Percentiles rank a stretch among this genome's conserved stretches.
Conservation (phyloP, 2,797 vertebrate genomes). For the Periophthalmus magnuspinnatus region DNA sequence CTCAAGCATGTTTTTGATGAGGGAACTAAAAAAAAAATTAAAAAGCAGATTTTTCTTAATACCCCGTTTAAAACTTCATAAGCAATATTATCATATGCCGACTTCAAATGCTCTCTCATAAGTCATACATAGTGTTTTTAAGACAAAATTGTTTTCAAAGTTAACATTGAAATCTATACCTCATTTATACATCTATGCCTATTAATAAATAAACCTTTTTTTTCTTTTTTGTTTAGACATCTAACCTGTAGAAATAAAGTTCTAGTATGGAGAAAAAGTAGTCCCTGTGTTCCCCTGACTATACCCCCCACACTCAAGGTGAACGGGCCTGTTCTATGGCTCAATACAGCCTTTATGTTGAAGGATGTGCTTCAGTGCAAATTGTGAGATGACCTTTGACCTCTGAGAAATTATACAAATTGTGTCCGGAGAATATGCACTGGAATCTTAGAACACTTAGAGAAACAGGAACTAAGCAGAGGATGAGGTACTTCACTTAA, state of each 20-base stretch:
- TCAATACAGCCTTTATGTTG: not conserved
- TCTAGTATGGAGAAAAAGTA: not conserved
- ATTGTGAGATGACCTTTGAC: not conserved
- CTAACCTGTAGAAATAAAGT: not conserved
- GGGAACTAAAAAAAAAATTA: too few relatives aligned
- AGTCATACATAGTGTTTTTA: too few relatives aligned
- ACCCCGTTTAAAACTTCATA: too few relatives aligned
- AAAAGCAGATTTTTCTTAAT: too few relatives aligned
- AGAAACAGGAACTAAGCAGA: not conserved
- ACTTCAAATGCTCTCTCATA: too few relatives aligned
- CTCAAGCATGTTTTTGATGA: too few relatives aligned
- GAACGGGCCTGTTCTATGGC: not conserved
- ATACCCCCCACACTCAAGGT: not conserved
- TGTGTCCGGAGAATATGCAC: slow-evolving; percentile 11
- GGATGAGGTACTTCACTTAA: not conserved
- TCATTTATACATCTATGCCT: too few relatives aligned
- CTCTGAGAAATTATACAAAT: slow-evolving; percentile 11
- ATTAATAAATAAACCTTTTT: too few relatives aligned
- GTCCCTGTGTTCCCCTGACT: not conserved
- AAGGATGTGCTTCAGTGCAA: not conserved
- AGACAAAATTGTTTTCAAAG: too few relatives aligned
- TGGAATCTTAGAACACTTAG: not conserved
- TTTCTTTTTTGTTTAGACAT: not conserved
- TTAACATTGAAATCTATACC: too few relatives aligned
- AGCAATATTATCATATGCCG: too few relatives aligned